Conservation (phyloP, 2,888 invertebrate species). For the Cheilosia impressa region DNA sequence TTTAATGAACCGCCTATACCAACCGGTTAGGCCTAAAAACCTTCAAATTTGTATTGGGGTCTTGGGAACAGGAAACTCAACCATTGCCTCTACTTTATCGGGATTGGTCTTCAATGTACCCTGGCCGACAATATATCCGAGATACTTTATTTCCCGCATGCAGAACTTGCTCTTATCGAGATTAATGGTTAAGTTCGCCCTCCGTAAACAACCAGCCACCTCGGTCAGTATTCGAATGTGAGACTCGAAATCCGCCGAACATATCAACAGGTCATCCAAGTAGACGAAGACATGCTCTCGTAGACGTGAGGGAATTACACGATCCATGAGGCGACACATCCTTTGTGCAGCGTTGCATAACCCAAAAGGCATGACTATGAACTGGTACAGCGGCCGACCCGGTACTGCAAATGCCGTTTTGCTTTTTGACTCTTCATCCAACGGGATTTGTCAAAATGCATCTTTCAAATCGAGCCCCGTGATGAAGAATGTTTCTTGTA, state of each 20-base stretch:
- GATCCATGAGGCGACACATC: constrained; percentile 1
- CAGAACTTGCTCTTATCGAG: background rate
- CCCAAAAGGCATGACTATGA: constrained; percentile 2
- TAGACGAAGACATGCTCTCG: no score
- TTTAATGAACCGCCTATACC: background rate
- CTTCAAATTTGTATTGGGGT: background rate
- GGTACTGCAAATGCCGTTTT: constrained; percentile 21
- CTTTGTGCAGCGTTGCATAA: constrained; percentile 4
- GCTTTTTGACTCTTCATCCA: background rate
- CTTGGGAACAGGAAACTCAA: background rate
- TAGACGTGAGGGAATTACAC: background rate
- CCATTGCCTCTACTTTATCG: background rate
- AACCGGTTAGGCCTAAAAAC: background rate
- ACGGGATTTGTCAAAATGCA: constrained; percentile 39
- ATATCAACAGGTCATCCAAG: no score
- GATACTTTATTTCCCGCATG: background rate
- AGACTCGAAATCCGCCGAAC: background rate
- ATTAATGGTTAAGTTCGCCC: background rate
- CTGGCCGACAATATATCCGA: background rate
- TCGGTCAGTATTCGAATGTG: background rate
- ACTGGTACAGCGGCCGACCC: background rate
- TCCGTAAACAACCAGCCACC: background rate
- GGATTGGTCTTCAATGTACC: background rate
- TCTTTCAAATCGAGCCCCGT: constrained; percentile 10
- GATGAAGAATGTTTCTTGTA: background rate